A percentile compares a stretch with the other conserved stretches of the same genome.
Conservation (phyloP, 2,113 vertebrate genomes). For the Brachyhypopomus gauderio region DNA sequence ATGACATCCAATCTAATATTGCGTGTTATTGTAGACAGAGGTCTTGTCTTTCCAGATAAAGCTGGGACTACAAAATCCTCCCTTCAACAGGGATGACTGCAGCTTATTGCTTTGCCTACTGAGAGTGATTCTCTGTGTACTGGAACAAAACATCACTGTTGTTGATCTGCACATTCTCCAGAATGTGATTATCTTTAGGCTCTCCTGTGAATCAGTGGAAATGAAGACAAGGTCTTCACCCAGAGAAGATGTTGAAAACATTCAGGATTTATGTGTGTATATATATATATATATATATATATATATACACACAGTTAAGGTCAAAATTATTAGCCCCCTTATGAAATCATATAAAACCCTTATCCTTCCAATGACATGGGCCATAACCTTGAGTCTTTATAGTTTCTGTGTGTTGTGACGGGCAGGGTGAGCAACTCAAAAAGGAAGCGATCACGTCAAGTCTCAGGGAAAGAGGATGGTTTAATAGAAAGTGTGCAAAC, state of each 20-base stretch:
- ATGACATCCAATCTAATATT: conserved; percentile 27
- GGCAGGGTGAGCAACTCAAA: no score
- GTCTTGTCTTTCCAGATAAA: conserved; percentile 38
- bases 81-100: conserved; percentile 63
- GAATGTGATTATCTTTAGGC: conserved; percentile 37
- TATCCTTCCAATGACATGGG: no score
- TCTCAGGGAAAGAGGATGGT: no score
- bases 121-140: conserved; percentile 36
- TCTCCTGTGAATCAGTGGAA: conserved; percentile 28
- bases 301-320: no score
- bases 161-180: conserved; percentile 31
- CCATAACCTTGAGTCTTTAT: no score
- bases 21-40: conserved; percentile 27
- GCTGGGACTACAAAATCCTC: conserved; percentile 46
- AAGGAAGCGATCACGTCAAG: no score
- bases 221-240: conserved; percentile 22
- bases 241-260: conserved; percentile 7
- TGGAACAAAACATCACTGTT: conserved; percentile 34
- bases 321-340: no score
- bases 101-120: conserved; percentile 62
- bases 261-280: neutral
- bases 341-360: no score
- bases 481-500: no score
- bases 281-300: neutral
- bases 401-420: no score